Percentiles rank a stretch among this genome's conserved stretches.
Conservation (phyloP, 2,888 invertebrate species). For the Tachina grossa region DNA sequence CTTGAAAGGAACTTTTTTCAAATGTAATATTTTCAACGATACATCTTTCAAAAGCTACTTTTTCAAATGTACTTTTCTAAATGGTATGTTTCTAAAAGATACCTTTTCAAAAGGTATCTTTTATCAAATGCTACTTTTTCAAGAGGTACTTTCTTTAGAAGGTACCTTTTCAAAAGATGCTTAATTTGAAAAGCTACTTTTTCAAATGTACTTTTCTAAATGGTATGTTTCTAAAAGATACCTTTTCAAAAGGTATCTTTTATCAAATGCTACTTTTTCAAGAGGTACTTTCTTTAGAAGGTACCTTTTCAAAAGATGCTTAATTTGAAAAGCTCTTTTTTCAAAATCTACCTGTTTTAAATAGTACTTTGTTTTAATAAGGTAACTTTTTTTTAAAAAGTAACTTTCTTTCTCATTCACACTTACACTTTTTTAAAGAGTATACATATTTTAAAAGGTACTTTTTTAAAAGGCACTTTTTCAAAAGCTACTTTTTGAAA, state of each 20-base stretch:
- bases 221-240: background rate
- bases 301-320: background rate
- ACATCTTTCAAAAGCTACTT: background rate
- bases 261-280: background rate
- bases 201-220: too few species aligned
- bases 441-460: background rate
- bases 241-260: background rate
- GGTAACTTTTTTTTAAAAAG: too few species aligned
- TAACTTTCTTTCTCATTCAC: too few species aligned
- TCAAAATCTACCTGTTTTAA: background rate
- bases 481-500: too few species aligned
- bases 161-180: background rate
- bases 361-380: background rate
- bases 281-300: background rate
- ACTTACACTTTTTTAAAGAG: too few species aligned
- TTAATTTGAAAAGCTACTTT: too few species aligned
- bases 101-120: background rate
- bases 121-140: background rate
- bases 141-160: background rate
- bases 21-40: background rate
- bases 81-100: background rate
- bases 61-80: background rate
- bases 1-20: too few species aligned
- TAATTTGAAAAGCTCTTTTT: background rate
- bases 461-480: background rate